phyloP scores from a whole-genome alignment of 92 coral and sea anemone species.

The Parazoanthus atlanticus region DNA sequence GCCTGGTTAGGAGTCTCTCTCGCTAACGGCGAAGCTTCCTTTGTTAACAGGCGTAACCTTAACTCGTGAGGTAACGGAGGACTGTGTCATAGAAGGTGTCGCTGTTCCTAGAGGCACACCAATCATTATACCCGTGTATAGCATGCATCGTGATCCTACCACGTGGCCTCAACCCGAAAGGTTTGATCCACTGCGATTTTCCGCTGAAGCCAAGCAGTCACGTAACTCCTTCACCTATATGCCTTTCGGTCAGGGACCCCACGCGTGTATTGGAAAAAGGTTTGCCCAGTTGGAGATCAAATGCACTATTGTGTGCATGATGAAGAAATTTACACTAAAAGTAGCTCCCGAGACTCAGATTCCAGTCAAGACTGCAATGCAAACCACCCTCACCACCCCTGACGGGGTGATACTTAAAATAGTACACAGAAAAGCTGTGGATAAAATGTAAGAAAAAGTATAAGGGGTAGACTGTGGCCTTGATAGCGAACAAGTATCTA shows the following conservation, averaged over 20 bases:
- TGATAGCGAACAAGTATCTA: not conserved
- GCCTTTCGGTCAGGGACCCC: constrained; percentile 15
- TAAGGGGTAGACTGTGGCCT: not conserved
- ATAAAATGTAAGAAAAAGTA: not conserved
- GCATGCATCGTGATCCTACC: constrained; percentile 5
- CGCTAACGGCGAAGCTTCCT: no score
- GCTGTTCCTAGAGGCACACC: not conserved
- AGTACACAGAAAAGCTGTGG: not conserved
- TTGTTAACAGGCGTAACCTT: not conserved
- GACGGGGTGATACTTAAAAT: not conserved
- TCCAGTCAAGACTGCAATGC: not conserved
- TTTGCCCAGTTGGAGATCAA: not conserved
- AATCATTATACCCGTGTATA: not conserved
- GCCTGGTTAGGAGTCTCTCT: no score
- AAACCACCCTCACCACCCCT: not conserved
- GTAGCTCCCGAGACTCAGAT: not conserved
- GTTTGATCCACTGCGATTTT: not conserved
- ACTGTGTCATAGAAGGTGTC: not conserved
- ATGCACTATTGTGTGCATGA: not conserved
- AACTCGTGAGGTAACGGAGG: not conserved
- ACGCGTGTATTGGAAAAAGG: not conserved
- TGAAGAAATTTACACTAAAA: not conserved
- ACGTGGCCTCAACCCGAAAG: not conserved
- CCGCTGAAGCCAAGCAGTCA: not conserved
- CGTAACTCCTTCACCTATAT: not conserved